Base-by-base conservation (phyloP, 2,888 invertebrate species). In the Leptopterna dolabrata region DNA sequence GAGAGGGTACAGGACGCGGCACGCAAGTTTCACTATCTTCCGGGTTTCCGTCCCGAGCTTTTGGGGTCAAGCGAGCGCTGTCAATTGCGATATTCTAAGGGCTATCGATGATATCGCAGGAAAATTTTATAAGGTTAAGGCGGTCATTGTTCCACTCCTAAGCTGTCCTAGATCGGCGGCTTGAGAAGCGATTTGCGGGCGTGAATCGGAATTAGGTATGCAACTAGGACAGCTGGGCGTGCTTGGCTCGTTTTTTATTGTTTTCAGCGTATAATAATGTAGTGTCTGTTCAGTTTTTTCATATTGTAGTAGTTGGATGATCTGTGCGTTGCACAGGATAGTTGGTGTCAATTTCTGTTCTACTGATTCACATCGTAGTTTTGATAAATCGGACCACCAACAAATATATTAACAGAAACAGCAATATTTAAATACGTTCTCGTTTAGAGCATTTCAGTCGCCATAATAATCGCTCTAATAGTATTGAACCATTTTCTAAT, bases 1-100 rank as follows among this genome's bases (percentile, higher is more conserved):
- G 19, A 45, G 78, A 24, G 76, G 43, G 45, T 19, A 45, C 41
- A 63, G 81, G 51, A 19, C 81, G 51, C 6, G 16, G 47, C 81
- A 81, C 81, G 81, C 81, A 81, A 81, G n/a, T 81, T 30, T 16
- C 19, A 27, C 81, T 9, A 36, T 55, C 81, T 81, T 81, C 81
- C 81, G 81, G 81, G 81, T 63, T 55, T 29, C 41, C 47, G 47
- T 41, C 1, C 27, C 0, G 27, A 14, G 30, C 51, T 29, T 81
- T 81, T 81, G 55, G n/a, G 81, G 81, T 81, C 81, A 81, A 55
- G 81, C 3, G 41, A 14, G 24, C 55, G 30, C 24, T 19, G 81
- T 81, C 81, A 51, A 81, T 81, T 55, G 14, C 14, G 81, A 51
- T 78, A 45, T 78, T 55, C 55, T 27, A 30, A 55, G 73, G 78